Evolutionary conservation across 2,797 vertebrate genomes (phyloP), one percentile per base, ranked within the genome.

Genomic region (Heteromormyrus szaboi): DNA sequence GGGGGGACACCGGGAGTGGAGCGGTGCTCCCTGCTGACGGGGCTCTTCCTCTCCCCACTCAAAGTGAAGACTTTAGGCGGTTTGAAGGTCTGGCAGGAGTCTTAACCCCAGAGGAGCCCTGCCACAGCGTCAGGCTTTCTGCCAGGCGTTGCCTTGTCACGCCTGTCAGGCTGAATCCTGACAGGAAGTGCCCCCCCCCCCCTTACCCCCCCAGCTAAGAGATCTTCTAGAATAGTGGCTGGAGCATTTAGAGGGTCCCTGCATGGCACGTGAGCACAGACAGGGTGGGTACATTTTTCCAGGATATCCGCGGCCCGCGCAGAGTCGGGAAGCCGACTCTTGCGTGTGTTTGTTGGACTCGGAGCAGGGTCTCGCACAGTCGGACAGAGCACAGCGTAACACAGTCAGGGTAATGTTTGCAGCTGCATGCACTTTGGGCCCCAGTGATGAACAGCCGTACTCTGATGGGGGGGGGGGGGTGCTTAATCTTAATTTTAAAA

Each of bases 81-180:
- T 46, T 79, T 79, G 72, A 79, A 44, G 72, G 72, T 79, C 72
- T 79, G 72, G 72, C 72, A 7, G 72, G 72, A 79, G 37, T 3
- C 72, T 44, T 79, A 79, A 79, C 72, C 72, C 72, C 33, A 46
- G 72, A 79, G 37, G 72, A 79, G 72, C 7, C 14, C 5, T n/a
- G 41, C 72, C 41, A 44, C 41, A n/a, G 37, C 41, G 0, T 46
- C 72, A 79, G 41, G 72, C 72, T n/a, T 46, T 44, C 72, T 44
- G 41, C 37, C 12, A n/a, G 72, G 19, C 37, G 72, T 44, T 46
- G 65, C 37, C 72, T 79, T 79, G 37, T 41, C 72, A 44, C 41
- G 72, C 41, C 72, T 79, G 72, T 79, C 72, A 79, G 72, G 72
- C 17, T 79, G 72, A 79, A 79, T 41, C 72, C 41, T 79, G 72